Evolutionary conservation across 2,797 vertebrate genomes (phyloP), one percentile per base, ranked within the genome.

Genomic region (Sebastes taczanowskii): DNA sequence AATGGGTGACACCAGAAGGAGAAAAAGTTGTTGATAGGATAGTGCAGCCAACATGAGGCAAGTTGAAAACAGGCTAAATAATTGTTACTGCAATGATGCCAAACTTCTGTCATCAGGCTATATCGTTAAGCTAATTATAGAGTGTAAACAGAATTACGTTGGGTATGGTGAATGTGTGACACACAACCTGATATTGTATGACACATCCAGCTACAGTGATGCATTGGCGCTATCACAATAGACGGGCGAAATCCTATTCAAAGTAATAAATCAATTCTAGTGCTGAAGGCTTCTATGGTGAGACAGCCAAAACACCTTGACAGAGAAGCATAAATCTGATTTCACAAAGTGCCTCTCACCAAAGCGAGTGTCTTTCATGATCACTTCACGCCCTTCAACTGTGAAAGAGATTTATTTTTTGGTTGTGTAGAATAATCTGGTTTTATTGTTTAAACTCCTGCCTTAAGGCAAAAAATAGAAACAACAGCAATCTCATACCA

Each of bases 251-350:
- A 74, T 65, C 53, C 35, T 49, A 74, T 65, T 84, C 68, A 66
- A 13, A 77, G 71, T 60, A 66, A 88, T 82, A 59, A 55, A 84
- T 90, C 71, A 69, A 18, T 61, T 76, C 18, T 56, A 80, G 65
- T 58, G 61, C 29, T 70, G 32, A 25, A 77, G 55, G 42, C 53
- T 32, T 60, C 27, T 60, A 25, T 18, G 20, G 55, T 0, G 13
- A 23, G 23, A 32, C 29, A 52, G 34, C 4, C 11, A 27, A 62
- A 74, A 80, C 59, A 68, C 71, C 63, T 67, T 29, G 70, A 80
- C 49, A 71, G 58, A 77, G 38, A 69, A 52, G 29, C 65, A 83
- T 62, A 46, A 82, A 78, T 73, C 58, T 49, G 20, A 29, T 63
- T 85, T 70, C 32, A 53, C 1, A 53, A 75, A 81, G 20, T 34